These are phyloP conservation scores for Athetis lepigone DNA, from an alignment of 2,888 invertebrate genomes.

Conservation along the genomic window DNA sequence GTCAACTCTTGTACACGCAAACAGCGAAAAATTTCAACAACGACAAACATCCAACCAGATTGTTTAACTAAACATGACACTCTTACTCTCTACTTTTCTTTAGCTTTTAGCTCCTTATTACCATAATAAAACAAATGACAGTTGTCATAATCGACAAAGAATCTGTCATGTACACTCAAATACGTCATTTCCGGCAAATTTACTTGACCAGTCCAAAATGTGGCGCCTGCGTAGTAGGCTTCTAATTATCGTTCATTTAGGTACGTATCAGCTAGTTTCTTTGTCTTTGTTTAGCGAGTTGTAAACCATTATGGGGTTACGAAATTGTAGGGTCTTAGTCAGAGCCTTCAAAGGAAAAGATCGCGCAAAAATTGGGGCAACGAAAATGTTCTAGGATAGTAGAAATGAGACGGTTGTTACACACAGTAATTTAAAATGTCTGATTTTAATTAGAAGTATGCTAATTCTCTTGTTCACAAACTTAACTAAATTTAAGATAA, in stretches of 20 bases:
- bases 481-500: no score
- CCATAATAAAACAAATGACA: constrained; percentile 21
- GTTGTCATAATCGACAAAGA: constrained; percentile 12
- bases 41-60: not conserved
- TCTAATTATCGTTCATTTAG: constrained; percentile 53
- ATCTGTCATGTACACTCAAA: constrained; percentile 40
- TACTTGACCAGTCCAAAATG: constrained; percentile 21
- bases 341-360: not conserved
- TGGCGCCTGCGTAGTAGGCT: constrained; percentile 35
- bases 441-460: no score
- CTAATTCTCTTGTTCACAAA: no score
- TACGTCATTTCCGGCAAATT: constrained; percentile 42
- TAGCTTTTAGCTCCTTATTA: constrained; percentile 23
- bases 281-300: constrained; percentile 51
- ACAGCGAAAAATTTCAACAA: not conserved
- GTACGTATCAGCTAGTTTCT: constrained; percentile 33
- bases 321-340: constrained; percentile 42
- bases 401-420: not conserved
- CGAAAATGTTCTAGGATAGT: not conserved
- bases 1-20: not conserved
- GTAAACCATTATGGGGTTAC: constrained; percentile 47
- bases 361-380: not conserved
- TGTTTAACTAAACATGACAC: constrained; percentile 3
- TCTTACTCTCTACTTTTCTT: constrained; percentile 17
- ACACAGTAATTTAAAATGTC: no score